A percentile compares a stretch with the other conserved stretches of the same genome.
phyloP scores from a whole-genome alignment of 2,113 vertebrate genomes.

The Sarotherodon lohbergeri region DNA sequence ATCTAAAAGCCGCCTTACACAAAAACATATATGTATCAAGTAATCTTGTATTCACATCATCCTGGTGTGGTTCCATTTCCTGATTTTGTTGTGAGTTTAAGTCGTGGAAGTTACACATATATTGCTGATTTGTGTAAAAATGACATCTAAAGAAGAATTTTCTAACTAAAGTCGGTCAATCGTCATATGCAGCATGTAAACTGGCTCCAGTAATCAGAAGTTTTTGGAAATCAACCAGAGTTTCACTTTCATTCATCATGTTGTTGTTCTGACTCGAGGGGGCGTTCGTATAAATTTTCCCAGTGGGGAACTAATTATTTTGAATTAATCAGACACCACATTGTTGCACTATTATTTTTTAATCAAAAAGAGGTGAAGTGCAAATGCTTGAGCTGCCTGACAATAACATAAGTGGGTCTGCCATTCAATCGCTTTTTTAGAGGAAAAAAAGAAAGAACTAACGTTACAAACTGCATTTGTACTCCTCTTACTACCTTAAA shows the following conservation, averaged over 20 bases:
- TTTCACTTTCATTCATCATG: background rate
- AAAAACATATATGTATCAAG: background rate
- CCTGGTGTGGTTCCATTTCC: background rate
- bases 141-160: background rate
- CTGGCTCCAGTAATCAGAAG: background rate
- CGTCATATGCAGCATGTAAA: background rate
- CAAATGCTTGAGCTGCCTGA: background rate
- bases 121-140: background rate
- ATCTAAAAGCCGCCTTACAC: background rate
- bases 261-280: background rate
- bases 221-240: background rate
- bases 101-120: background rate
- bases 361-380: background rate
- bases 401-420: background rate
- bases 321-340: background rate
- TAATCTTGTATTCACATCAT: background rate
- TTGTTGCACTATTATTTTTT: background rate
- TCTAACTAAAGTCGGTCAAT: background rate
- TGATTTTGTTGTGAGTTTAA: background rate
- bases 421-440: background rate
- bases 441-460: background rate
- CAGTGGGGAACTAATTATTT: background rate
- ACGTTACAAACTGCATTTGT: background rate
- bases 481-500: background rate
- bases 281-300: background rate